These are phyloP conservation scores for Fulica atra DNA, from an alignment of 2,113 vertebrate genomes.

Conservation along the genomic window DNA sequence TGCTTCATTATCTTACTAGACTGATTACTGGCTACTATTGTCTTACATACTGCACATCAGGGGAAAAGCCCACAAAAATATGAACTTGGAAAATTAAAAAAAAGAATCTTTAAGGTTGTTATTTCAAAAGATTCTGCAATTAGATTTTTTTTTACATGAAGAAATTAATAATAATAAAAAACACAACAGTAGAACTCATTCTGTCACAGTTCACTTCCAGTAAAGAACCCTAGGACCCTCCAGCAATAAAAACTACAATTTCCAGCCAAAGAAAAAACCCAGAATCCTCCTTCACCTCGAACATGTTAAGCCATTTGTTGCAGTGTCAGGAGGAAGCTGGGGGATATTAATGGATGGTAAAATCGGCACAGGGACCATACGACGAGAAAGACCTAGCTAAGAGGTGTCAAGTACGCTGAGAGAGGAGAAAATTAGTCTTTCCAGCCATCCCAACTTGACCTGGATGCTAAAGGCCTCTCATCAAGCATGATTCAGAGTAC, in stretches of 20 bases:
- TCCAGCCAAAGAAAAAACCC: neutral
- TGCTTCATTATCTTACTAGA: neutral
- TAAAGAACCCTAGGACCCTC: neutral
- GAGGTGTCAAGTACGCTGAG: neutral
- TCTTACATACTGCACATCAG: rapidly evolving
- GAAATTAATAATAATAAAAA: neutral
- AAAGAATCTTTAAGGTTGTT: neutral
- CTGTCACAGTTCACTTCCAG: neutral
- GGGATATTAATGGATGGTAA: neutral
- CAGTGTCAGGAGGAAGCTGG: neutral
- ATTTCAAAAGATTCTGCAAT: neutral
- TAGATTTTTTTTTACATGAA: neutral
- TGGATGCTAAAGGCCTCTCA: neutral
- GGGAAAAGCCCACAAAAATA: neutral
- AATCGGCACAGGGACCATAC: neutral
- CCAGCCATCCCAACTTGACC: neutral
- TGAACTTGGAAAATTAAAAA: neutral
- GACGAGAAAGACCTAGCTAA: neutral
- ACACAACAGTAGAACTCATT: neutral
- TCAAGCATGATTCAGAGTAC: neutral
- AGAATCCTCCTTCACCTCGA: neutral
- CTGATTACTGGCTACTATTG: neutral
- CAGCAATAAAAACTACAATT: neutral
- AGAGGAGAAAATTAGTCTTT: neutral
- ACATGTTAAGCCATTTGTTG: neutral